A percentile compares a stretch with the other conserved stretches of the same genome.
Conservation (phyloP, 2,113 vertebrate genomes). For the Mesitornis unicolor region DNA sequence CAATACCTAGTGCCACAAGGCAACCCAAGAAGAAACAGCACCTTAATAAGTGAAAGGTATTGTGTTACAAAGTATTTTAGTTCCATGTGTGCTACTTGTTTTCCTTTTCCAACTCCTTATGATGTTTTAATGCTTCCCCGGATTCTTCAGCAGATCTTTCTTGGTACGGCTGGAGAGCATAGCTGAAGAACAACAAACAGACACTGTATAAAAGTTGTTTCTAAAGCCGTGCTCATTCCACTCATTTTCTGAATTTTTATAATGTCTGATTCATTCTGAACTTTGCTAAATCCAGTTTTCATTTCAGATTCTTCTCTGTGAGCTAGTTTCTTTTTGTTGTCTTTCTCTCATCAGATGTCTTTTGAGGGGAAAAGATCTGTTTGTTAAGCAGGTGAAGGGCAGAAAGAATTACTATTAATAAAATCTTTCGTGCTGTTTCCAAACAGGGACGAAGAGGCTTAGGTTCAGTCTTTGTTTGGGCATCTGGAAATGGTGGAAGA, state of each 20-base stretch:
- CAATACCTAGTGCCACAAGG: not conserved
- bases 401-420: not conserved
- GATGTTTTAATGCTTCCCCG: not conserved
- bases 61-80: not conserved
- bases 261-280: not conserved
- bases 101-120: not conserved
- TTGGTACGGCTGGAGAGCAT: not conserved
- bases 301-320: not conserved
- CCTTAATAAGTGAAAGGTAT: not conserved
- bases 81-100: not conserved
- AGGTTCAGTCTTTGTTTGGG: slow-evolving; percentile 97
- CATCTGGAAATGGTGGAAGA: slow-evolving; percentile 95
- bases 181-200: not conserved
- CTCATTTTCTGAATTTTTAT: not conserved
- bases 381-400: not conserved
- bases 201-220: not conserved
- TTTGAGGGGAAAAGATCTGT: rapidly evolving
- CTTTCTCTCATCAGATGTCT: not conserved
- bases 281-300: not conserved
- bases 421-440: slow-evolving; percentile 20
- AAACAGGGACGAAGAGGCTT: slow-evolving; percentile 90
- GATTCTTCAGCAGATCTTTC: not conserved
- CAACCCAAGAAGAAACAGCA: not conserved
- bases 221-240: not conserved
- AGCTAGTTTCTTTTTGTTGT: not conserved